These are phyloP conservation scores for Drosophila austrosaltans DNA, from an alignment of 2,888 invertebrate genomes.

Conservation along the genomic window DNA sequence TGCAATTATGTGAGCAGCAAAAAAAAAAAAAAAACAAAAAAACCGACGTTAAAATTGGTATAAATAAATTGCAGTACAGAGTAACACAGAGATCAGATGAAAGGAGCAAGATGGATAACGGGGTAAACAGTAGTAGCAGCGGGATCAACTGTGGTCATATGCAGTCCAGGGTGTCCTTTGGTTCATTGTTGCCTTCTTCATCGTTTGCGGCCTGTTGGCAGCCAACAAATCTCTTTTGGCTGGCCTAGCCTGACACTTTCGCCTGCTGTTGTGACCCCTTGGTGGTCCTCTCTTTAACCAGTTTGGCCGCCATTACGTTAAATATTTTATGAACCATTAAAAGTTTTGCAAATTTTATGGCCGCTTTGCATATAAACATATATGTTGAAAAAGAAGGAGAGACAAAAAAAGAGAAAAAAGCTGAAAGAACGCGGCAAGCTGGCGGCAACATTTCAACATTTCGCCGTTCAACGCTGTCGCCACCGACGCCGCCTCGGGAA, in stretches of 20 bases:
- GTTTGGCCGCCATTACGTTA: conserved; percentile 76
- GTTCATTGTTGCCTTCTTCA: conserved; percentile 36
- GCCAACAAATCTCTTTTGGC: conserved; percentile 69
- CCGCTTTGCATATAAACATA: conserved; percentile 72
- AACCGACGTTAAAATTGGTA: conserved; percentile 25
- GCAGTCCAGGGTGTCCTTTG: conserved; percentile 28
- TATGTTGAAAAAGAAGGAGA: conserved; percentile 21
- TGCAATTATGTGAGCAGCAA: conserved; percentile 66
- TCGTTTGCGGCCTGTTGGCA: conserved; percentile 75
- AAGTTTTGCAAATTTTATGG: conserved; percentile 79
- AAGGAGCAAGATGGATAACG: neutral
- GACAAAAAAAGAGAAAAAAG: conserved; percentile 12
- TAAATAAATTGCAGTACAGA: conserved; percentile 57
- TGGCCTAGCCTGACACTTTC: conserved; percentile 21
- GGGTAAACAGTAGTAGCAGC: neutral
- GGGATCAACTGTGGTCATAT: conserved; percentile 33
- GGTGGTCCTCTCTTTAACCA: conserved; percentile 67
- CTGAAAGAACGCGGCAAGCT: conserved; percentile 46
- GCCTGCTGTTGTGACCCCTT: conserved; percentile 44
- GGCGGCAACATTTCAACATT: conserved; percentile 38
- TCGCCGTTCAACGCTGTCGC: neutral
- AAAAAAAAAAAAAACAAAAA: conserved; percentile 29
- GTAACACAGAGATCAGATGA: conserved; percentile 28
- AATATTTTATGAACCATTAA: conserved; percentile 80
- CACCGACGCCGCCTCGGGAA: conserved; percentile 39